Conservation (phyloP, 2,888 invertebrate species). For the Seladonia tumulorum region DNA sequence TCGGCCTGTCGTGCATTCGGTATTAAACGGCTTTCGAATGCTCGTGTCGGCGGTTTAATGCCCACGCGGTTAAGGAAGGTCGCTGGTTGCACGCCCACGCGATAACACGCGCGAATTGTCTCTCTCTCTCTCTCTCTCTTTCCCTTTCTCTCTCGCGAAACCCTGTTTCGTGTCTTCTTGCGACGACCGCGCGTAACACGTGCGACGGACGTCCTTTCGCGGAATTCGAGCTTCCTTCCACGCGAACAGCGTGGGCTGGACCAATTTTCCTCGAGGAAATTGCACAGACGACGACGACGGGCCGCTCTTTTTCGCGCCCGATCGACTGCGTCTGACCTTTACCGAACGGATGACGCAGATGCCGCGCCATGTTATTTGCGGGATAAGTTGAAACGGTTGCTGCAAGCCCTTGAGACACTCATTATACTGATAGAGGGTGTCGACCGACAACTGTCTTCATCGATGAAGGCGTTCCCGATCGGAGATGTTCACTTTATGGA, state of each 20-base stretch:
- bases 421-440: background rate
- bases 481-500: no score
- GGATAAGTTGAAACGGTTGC: background rate
- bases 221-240: background rate
- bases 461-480: background rate
- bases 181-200: background rate
- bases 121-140: background rate
- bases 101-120: background rate
- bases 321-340: background rate
- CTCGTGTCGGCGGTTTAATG: constrained; percentile 21
- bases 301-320: background rate
- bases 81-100: constrained; percentile 42
- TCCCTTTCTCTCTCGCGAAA: background rate
- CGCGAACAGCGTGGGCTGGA: constrained; percentile 43
- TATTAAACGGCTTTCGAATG: background rate
- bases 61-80: constrained; percentile 57
- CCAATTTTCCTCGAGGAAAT: constrained; percentile 52
- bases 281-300: constrained; percentile 29
- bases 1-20: constrained; percentile 12
- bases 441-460: background rate
- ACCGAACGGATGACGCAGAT: background rate
- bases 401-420: background rate
- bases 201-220: background rate
- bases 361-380: background rate
- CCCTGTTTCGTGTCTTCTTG: background rate